Conservation (phyloP, 92 coral and sea anemone genomes). For the Heliopora coerulea region DNA sequence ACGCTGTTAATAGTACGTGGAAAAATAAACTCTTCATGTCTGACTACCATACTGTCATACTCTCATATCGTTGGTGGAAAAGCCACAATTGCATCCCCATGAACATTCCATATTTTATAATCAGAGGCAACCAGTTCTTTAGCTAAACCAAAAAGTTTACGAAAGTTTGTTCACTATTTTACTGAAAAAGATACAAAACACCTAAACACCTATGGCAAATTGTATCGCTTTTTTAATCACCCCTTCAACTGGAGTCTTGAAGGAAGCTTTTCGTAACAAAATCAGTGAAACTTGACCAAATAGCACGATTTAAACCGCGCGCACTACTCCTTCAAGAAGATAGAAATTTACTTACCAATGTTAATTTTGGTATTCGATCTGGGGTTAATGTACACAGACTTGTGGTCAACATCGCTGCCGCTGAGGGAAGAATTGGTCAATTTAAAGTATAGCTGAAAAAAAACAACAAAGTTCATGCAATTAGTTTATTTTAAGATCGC, state of each 20-base stretch:
- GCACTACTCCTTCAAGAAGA: neutral
- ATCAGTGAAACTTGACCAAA: too few species aligned
- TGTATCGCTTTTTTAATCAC: too few species aligned
- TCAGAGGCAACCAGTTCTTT: constrained; percentile 75
- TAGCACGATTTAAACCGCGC: too few species aligned
- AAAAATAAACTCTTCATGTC: too few species aligned
- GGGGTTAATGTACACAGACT: constrained; percentile 82
- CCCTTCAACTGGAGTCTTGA: too few species aligned
- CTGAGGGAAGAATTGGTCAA: constrained; percentile 62
- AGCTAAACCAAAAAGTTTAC: constrained; percentile 44
- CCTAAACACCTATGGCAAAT: too few species aligned
- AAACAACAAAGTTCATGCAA: neutral
- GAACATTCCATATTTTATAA: constrained; percentile 93
- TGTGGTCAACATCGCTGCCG: constrained; percentile 78
- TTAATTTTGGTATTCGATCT: constrained; percentile 59
- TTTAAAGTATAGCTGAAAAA: constrained; percentile 76
- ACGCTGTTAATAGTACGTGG: too few species aligned
- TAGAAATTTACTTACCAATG: constrained; percentile 57
- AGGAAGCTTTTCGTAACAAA: too few species aligned
- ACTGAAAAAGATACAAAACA: too few species aligned
- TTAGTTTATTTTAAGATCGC: too few species aligned
- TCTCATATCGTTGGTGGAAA: constrained; percentile 56
- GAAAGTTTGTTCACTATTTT: too few species aligned
- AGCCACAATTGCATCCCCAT: constrained; percentile 82
- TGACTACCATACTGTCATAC: neutral